Conservation (phyloP, 92 coral and sea anemone genomes). For the Zoanthus sociatus region DNA sequence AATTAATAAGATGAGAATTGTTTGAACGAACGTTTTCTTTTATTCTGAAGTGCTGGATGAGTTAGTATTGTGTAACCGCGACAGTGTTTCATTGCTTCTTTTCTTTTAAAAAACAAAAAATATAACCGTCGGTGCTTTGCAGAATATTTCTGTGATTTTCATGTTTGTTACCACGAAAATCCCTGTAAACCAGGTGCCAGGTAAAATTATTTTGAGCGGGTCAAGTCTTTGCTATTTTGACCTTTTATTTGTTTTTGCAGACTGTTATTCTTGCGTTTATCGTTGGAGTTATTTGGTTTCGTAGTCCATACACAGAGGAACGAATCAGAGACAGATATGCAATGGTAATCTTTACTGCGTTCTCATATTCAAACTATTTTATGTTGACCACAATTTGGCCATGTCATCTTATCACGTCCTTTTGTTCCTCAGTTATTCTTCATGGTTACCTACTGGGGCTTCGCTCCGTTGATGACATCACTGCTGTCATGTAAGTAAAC, state of each 20-base stretch:
- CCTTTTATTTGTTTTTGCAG: conserved; percentile 54
- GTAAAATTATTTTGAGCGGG: no score
- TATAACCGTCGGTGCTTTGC: background rate
- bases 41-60: no score
- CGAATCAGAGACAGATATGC: conserved; percentile 89
- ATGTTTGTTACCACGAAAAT: no score
- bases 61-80: no score
- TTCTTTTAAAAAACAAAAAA: no score
- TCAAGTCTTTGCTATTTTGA: no score
- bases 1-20: no score
- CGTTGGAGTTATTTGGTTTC: conserved; percentile 87
- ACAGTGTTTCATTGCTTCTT: no score
- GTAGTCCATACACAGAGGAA: conserved; percentile 84
- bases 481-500: conserved; percentile 84
- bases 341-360: conserved; percentile 61
- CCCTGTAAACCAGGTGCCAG: no score
- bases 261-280: conserved; percentile 74
- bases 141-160: no score
- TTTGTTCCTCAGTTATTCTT: conserved; percentile 76
- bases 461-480: conserved; percentile 77
- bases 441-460: conserved; percentile 73
- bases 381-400: background rate
- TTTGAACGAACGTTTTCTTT: no score
- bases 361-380: background rate
- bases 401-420: background rate